Evolutionary conservation across 2,888 invertebrate species (phyloP).

Genomic region (Monoplex corrugatus): DNA sequence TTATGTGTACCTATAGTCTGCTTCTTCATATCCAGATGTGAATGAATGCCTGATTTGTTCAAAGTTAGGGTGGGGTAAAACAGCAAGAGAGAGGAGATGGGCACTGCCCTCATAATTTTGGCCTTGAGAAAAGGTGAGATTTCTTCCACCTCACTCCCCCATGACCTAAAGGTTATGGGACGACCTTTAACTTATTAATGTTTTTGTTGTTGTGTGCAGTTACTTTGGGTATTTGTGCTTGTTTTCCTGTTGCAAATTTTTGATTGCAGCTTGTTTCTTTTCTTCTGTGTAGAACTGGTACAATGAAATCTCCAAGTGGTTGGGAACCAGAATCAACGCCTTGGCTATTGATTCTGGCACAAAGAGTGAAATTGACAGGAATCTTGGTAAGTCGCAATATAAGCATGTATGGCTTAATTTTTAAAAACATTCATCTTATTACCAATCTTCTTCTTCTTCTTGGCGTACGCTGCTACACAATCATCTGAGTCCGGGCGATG

Average conservation of each 20-base stretch:
- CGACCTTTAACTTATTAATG: neutral
- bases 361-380: slow-evolving; percentile 91
- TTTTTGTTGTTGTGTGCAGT: neutral
- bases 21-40: too few relatives aligned
- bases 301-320: slow-evolving; percentile 98
- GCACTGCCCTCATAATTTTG: neutral
- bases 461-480: neutral
- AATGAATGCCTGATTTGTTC: neutral
- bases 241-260: too few relatives aligned
- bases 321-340: slow-evolving; percentile 92
- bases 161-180: neutral
- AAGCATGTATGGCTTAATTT: neutral
- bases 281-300: slow-evolving; percentile 90
- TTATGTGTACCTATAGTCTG: too few relatives aligned
- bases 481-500: too few relatives aligned
- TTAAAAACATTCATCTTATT: neutral
- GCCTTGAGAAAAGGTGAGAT: neutral
- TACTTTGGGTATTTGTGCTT: neutral
- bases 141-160: neutral
- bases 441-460: too few relatives aligned
- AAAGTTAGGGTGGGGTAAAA: neutral
- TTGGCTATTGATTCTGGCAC: slow-evolving; percentile 82
- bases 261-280: slow-evolving; percentile 51
- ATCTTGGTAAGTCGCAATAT: slow-evolving; percentile 77
- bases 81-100: neutral